phyloP scores from a whole-genome alignment of 1,140 invertebrate species.

The Macrobrachium rosenbergii region DNA sequence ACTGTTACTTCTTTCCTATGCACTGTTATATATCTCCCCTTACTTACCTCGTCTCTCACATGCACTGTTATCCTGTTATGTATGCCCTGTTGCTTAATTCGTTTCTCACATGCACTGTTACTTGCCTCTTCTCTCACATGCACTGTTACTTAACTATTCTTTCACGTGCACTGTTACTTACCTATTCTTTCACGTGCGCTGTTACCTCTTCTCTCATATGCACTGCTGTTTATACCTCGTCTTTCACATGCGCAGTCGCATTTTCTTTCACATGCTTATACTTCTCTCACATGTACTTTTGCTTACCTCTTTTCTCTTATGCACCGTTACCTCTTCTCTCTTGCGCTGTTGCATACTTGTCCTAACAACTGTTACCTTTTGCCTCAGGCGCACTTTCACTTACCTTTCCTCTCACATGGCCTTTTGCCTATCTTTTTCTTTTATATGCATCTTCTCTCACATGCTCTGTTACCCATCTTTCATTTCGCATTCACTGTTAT shows the following conservation, averaged over 20 bases:
- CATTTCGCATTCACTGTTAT: background rate
- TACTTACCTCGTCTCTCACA: background rate
- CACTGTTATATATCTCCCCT: background rate
- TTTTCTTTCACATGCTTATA: too few species aligned
- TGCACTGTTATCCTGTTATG: background rate
- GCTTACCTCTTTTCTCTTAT: background rate
- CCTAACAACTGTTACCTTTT: background rate
- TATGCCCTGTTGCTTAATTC: background rate
- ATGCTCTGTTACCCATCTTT: background rate
- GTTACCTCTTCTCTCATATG: too few species aligned
- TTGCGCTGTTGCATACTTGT: background rate
- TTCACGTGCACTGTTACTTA: too few species aligned
- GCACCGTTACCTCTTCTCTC: too few species aligned
- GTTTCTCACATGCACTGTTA: background rate
- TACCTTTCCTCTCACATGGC: background rate
- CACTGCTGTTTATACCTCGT: background rate
- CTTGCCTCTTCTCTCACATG: background rate
- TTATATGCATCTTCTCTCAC: background rate
- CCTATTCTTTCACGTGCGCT: background rate
- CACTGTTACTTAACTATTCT: background rate
- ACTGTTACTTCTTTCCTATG: background rate
- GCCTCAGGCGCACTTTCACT: background rate
- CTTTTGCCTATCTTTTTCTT: background rate
- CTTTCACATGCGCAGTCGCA: background rate
- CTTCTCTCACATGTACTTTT: background rate